phyloP scores from a whole-genome alignment of 1,140 invertebrate genomes.

The Drosophila repleta region DNA sequence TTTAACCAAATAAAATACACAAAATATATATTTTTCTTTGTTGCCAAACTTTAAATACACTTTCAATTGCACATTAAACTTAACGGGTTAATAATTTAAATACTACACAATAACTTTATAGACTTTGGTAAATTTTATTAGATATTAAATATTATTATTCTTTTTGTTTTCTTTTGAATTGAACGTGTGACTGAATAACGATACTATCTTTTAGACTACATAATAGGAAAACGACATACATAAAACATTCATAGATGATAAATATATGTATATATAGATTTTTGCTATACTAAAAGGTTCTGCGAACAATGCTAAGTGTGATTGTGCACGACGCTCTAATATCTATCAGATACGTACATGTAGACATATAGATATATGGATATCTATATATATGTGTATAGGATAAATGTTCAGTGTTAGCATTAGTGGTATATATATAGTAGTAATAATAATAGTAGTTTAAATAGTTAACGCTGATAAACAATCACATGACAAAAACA shows the following conservation, averaged over 20 bases:
- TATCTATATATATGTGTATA: conserved; percentile 16
- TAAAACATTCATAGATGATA: conserved; percentile 5
- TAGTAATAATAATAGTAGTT: conserved; percentile 33
- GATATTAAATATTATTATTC: conserved; percentile 28
- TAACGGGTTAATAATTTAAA: no score
- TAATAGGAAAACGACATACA: conserved; percentile 33
- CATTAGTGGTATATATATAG: conserved; percentile 18
- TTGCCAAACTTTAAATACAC: no score
- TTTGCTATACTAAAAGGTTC: conserved; percentile 43
- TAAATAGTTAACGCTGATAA: conserved; percentile 46
- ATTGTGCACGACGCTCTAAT: conserved; percentile 70
- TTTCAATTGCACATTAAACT: no score
- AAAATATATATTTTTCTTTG: no score
- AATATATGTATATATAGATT: conserved; percentile 3
- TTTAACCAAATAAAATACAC: no score
- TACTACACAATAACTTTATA: background rate
- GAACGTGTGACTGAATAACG: conserved; percentile 46
- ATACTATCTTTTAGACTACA: conserved; percentile 15
- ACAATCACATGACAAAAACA: conserved; percentile 67
- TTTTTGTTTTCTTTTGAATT: no score
- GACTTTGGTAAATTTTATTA: conserved; percentile 48
- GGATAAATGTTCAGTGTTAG: conserved; percentile 30
- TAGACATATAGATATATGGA: conserved; percentile 53
- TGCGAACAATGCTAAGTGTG: conserved; percentile 61
- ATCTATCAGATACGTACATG: conserved; percentile 32